These are phyloP conservation scores for Cheilosia grossa DNA, from an alignment of 2,888 invertebrate genomes.

Conservation along the genomic window DNA sequence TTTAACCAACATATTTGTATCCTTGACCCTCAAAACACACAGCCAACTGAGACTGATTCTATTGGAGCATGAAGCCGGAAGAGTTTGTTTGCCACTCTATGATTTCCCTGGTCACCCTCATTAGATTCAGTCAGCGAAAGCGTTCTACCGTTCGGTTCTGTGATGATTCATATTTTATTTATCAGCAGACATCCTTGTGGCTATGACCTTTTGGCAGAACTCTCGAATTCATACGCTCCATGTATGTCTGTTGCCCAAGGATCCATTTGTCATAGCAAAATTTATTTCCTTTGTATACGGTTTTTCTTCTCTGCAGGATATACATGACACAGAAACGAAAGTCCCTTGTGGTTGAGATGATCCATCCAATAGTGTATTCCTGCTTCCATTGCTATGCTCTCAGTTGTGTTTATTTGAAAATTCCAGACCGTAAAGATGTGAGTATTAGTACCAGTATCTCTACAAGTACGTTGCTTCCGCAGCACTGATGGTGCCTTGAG, in stretches of 20 bases:
- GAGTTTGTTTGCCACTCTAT: slow-evolving; percentile 5
- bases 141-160: not conserved
- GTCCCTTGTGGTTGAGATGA: not conserved
- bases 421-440: slow-evolving; percentile 14
- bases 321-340: slow-evolving; percentile 11
- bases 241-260: slow-evolving; percentile 24
- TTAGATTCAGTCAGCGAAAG: not conserved
- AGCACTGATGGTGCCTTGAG: not conserved
- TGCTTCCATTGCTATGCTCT: slow-evolving; percentile 1
- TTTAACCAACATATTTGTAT: not conserved
- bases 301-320: slow-evolving; percentile 9
- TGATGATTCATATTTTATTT: slow-evolving; percentile 28
- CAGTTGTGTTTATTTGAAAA: slow-evolving; percentile 1
- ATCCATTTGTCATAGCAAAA: slow-evolving; percentile 28
- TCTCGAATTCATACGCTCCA: not conserved
- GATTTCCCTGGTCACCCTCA: slow-evolving; percentile 21
- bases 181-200: slow-evolving; percentile 10
- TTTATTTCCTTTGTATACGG: slow-evolving; percentile 11
- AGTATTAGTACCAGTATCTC: not conserved
- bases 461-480: not conserved
- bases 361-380: not conserved
- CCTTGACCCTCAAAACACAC: slow-evolving; percentile 29
- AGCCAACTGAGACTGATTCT: too few relatives aligned
- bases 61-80: not conserved
- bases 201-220: not conserved